Conservation (phyloP, 2,113 vertebrate genomes). For the Diglossa brunneiventris region DNA sequence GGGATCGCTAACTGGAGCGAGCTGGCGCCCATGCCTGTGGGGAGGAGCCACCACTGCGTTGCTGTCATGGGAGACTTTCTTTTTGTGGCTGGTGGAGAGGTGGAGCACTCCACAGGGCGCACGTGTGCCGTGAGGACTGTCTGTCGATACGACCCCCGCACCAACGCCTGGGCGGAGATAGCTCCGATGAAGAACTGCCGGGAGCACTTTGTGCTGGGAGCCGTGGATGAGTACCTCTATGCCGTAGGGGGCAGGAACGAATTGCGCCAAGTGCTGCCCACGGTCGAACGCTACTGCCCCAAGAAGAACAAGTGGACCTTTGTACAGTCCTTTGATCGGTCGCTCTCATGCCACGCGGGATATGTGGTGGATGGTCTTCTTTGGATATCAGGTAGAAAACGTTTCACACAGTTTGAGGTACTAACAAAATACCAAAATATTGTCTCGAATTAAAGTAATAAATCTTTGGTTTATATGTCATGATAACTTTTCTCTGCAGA, state of each 20-base stretch:
- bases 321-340: slow-evolving; percentile 94
- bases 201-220: slow-evolving; percentile 93
- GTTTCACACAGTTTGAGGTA: slow-evolving; percentile 48
- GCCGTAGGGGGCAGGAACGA: slow-evolving; percentile 93
- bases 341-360: slow-evolving; percentile 94
- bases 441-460: neutral
- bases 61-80: slow-evolving; percentile 95
- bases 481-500: neutral
- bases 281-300: slow-evolving; percentile 93
- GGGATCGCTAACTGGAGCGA: slow-evolving; percentile 94
- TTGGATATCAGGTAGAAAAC: slow-evolving; percentile 94
- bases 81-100: slow-evolving; percentile 93
- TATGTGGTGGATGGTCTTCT: slow-evolving; percentile 92
- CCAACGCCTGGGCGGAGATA: slow-evolving; percentile 90
- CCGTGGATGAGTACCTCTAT: slow-evolving; percentile 88
- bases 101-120: slow-evolving; percentile 87
- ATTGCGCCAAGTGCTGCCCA: slow-evolving; percentile 91
- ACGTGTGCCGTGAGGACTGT: slow-evolving; percentile 90
- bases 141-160: slow-evolving; percentile 91
- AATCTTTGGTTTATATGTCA: neutral
- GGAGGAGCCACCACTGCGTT: slow-evolving; percentile 95
- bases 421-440: neutral
- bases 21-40: slow-evolving; percentile 87
- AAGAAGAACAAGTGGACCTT: slow-evolving; percentile 97
- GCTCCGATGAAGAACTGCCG: slow-evolving; percentile 95